Conservation (phyloP, 2,113 vertebrate genomes). For the Menura novaehollandiae region DNA sequence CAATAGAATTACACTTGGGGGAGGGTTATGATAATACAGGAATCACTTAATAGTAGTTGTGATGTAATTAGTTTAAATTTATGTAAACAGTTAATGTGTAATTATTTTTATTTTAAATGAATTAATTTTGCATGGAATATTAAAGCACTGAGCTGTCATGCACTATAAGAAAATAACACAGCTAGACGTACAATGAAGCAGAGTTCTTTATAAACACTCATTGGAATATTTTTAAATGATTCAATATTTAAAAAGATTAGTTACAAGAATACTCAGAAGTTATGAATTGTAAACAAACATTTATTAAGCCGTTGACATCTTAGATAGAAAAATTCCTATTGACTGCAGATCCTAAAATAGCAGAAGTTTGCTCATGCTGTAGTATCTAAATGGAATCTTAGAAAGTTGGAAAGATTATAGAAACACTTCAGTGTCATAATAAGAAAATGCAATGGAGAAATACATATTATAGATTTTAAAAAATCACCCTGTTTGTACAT, state of each 20-base stretch:
- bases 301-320: neutral
- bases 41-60: neutral
- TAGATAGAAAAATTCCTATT: neutral
- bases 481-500: neutral
- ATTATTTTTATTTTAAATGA: conserved; percentile 29
- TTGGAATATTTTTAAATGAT: neutral
- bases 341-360: neutral
- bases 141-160: neutral
- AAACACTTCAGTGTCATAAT: neutral
- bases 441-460: neutral
- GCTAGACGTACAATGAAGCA: neutral
- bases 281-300: neutral
- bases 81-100: neutral
- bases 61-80: conserved; percentile 26
- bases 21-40: neutral
- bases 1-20: neutral
- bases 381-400: conserved; percentile 12
- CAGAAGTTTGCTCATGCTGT: neutral
- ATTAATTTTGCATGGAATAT: conserved; percentile 21
- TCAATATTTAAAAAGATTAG: neutral
- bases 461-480: neutral
- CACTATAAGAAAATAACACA: neutral
- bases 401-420: neutral
- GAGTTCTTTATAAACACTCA: neutral
- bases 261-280: neutral